Base-by-base conservation (phyloP, 1,140 invertebrate genomes). In the Pogonomyrmex californicus region DNA sequence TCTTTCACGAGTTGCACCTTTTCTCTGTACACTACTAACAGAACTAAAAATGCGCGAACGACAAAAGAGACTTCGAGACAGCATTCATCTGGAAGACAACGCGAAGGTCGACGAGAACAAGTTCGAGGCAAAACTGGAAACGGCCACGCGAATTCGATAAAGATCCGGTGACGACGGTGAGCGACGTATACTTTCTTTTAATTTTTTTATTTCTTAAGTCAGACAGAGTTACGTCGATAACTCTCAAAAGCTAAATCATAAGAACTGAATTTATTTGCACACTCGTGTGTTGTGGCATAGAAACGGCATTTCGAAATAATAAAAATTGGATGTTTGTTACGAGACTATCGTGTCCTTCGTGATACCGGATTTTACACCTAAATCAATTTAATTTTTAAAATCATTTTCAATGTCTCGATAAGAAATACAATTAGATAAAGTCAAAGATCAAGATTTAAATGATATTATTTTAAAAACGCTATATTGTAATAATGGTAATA, bases 81-180 rank as follows among this genome's bases (percentile, higher is more conserved):
- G 23, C 79, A 87, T 87, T 85, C 75, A 68, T 88, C 9, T 76
- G 2, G 33, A 73, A 78, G 62, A 17, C 63, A 23, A 70, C 58
- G 41, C 68, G 90, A 91, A 91, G 88, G 89, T 60, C 86, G 60
- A 54, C 90, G 41, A 58, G 89, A 88, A 88, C 82, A 76, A 75
- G 77, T 85, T 65, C 54, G 36, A 44, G 6, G 30, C 33, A 70
- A 87, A 88, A 90, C 89, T 90, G 87, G 89, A 91, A 88, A 85
- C 30, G 9, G 41, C 41, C 30, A n/a, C 36, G 62, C 17, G 33
- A 88, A 88, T 88, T 85, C 77, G 51, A 75, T 62, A 86, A 82
- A 76, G 66, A 75, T 65, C 71, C 56, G 47, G 36, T 33, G n/a
- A n/a, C n/a, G n/a, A n/a, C n/a, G n/a, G n/a, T n/a, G n/a, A 38